A percentile compares a stretch with the other conserved stretches of the same genome.
Evolutionary conservation across 2,888 invertebrate species (phyloP).

Genomic region (Idaea straminata): DNA sequence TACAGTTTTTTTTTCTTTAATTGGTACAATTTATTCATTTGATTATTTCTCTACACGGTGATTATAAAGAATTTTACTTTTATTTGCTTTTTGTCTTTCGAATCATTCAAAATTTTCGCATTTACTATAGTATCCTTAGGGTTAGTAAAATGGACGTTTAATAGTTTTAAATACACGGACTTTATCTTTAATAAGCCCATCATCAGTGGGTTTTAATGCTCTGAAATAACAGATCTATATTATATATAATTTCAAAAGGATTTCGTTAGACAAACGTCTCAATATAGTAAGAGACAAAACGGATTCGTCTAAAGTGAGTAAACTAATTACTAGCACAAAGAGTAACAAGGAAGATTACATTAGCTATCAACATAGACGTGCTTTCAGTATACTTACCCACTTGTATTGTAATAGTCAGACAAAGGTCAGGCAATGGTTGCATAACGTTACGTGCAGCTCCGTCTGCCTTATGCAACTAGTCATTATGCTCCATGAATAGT

Average conservation of each 20-base stretch:
- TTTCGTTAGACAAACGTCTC: background rate
- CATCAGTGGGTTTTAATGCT: background rate
- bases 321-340: slow-evolving; percentile 31
- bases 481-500: background rate
- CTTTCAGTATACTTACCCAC: slow-evolving; percentile 14
- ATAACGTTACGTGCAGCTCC: slow-evolving; percentile 43
- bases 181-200: background rate
- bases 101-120: no score
- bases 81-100: background rate
- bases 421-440: slow-evolving; percentile 48
- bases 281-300: slow-evolving; percentile 19
- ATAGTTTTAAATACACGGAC: background rate
- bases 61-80: no score
- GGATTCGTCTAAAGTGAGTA: slow-evolving; percentile 39
- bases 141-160: slow-evolving; percentile 5
- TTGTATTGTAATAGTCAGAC: slow-evolving; percentile 32
- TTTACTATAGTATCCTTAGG: background rate
- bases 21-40: background rate
- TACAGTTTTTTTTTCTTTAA: background rate
- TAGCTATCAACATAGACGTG: slow-evolving; percentile 15
- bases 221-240: background rate
- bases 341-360: slow-evolving; percentile 31
- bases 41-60: no score
- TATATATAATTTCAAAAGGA: background rate
- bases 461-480: slow-evolving; percentile 36